A percentile compares a stretch with the other conserved stretches of the same genome.
phyloP scores from a whole-genome alignment of 2,888 invertebrate species.

The Toxonevra muliebris region DNA sequence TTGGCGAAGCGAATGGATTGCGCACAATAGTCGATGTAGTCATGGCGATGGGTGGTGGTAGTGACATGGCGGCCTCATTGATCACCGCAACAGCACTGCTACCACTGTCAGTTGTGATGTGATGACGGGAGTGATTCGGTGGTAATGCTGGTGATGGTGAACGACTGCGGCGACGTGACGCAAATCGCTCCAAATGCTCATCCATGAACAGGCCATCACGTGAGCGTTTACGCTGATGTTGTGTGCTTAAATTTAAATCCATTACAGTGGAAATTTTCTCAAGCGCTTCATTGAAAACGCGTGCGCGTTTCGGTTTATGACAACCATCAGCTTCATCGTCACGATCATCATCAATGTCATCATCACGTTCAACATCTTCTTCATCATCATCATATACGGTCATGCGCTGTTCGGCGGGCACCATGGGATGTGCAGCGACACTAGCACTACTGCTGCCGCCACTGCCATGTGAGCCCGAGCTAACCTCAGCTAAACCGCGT shows the following conservation, averaged over 20 bases:
- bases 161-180: conserved; percentile 48
- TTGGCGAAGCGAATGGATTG: conserved; percentile 63
- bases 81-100: background rate
- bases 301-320: conserved; percentile 53
- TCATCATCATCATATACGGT: conserved; percentile 56
- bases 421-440: conserved; percentile 60
- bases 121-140: conserved; percentile 38
- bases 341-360: conserved; percentile 43
- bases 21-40: conserved; percentile 61
- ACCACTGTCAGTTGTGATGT: background rate
- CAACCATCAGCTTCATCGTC: conserved; percentile 35
- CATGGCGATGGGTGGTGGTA: conserved; percentile 49
- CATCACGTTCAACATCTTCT: conserved; percentile 71
- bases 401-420: conserved; percentile 56
- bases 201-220: conserved; percentile 57
- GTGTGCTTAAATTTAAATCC: conserved; percentile 48
- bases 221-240: conserved; percentile 67
- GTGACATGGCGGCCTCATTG: conserved; percentile 22
- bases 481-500: conserved; percentile 86
- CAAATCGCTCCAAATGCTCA: conserved; percentile 42
- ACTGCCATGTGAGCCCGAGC: conserved; percentile 58
- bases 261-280: conserved; percentile 40
- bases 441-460: conserved; percentile 73
- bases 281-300: conserved; percentile 43
- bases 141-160: conserved; percentile 36